A percentile compares a stretch with the other conserved stretches of the same genome.
phyloP scores from a whole-genome alignment of 1,140 invertebrate genomes.

The Diabrotica virgifera region DNA sequence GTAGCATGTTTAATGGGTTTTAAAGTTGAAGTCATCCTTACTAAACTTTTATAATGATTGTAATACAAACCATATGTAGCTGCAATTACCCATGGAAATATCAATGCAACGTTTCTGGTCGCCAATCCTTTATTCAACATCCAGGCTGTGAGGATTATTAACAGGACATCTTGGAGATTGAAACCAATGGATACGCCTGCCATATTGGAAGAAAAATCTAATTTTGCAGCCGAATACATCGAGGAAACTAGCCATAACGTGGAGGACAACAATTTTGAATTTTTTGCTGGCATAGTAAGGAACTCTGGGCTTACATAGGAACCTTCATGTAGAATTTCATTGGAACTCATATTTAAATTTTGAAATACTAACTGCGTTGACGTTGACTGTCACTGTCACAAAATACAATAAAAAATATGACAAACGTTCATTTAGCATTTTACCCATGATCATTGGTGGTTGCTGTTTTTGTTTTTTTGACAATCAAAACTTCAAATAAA shows the following conservation, averaged over 20 bases:
- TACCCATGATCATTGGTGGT: no score
- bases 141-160: slow-evolving; percentile 28
- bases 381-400: neutral
- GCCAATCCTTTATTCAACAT: slow-evolving; percentile 28
- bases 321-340: slow-evolving; percentile 12
- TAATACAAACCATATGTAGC: slow-evolving; percentile 30
- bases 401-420: no score
- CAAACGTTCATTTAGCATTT: no score
- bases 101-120: slow-evolving; percentile 27
- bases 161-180: slow-evolving; percentile 29
- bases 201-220: slow-evolving; percentile 26
- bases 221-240: slow-evolving; percentile 30
- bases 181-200: slow-evolving; percentile 29
- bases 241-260: slow-evolving; percentile 29
- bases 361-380: neutral
- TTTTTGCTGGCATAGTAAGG: slow-evolving; percentile 8
- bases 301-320: slow-evolving; percentile 7
- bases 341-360: slow-evolving; percentile 25
- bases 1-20: slow-evolving; percentile 24
- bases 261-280: slow-evolving; percentile 6
- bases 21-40: slow-evolving; percentile 25
- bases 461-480: no score
- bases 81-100: slow-evolving; percentile 28
- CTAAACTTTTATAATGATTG: slow-evolving; percentile 31
- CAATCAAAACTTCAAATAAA: no score